A percentile compares a stretch with the other conserved stretches of the same genome.
phyloP scores from a whole-genome alignment of 2,888 invertebrate species.

The Electrophaes corylata region DNA sequence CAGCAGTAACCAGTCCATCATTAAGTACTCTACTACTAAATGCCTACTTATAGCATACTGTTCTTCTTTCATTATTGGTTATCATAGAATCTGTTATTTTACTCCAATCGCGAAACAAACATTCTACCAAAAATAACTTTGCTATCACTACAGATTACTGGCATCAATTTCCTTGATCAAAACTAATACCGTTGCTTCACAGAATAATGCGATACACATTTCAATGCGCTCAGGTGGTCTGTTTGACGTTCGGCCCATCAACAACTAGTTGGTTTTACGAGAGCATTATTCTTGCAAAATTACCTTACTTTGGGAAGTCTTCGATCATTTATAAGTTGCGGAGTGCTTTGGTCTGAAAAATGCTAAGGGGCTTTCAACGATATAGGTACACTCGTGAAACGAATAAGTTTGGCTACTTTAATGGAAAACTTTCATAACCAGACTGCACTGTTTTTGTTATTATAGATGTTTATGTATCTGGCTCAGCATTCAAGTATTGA shows the following conservation, averaged over 20 bases:
- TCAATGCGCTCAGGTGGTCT: constrained; percentile 55
- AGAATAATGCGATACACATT: constrained; percentile 51
- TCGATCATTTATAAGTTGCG: constrained; percentile 30
- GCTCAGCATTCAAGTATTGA: too few relatives aligned
- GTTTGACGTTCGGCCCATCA: constrained; percentile 45
- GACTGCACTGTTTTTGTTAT: too few relatives aligned
- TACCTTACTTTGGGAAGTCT: constrained; percentile 31
- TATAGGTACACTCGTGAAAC: neutral
- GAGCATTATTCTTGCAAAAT: constrained; percentile 45
- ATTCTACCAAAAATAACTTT: too few relatives aligned
- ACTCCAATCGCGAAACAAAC: too few relatives aligned
- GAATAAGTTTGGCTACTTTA: neutral
- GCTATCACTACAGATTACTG: neutral
- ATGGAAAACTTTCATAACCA: too few relatives aligned
- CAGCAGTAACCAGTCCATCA: too few relatives aligned
- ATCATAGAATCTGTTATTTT: too few relatives aligned
- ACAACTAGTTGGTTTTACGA: constrained; percentile 49
- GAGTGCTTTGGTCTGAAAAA: neutral
- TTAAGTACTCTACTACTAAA: too few relatives aligned
- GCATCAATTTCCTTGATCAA: constrained; percentile 5
- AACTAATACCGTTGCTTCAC: constrained; percentile 42
- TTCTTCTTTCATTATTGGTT: too few relatives aligned
- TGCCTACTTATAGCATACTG: too few relatives aligned
- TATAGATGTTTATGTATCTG: too few relatives aligned
- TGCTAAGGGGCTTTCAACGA: neutral